phyloP scores from a whole-genome alignment of 2,113 vertebrate genomes.

The Helogale parvula region DNA sequence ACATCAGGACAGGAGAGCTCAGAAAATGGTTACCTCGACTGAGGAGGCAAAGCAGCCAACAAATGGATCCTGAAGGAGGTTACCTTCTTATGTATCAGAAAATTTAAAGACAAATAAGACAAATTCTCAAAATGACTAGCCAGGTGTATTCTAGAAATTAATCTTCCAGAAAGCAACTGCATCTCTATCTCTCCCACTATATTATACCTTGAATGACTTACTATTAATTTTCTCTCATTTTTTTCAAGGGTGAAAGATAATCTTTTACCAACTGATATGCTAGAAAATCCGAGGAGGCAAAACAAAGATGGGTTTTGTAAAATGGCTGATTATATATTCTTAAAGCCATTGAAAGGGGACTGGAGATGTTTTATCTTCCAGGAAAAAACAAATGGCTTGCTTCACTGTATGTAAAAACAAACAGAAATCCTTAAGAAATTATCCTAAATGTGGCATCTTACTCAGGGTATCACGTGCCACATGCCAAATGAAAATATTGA shows the following conservation, averaged over 20 bases:
- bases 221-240: not conserved
- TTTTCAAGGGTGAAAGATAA: not conserved
- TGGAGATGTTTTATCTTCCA: conserved; percentile 2
- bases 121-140: not conserved
- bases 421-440: not conserved
- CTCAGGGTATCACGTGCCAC: not conserved
- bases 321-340: not conserved
- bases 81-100: not conserved
- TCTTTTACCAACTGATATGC: not conserved
- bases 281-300: not conserved
- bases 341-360: not conserved
- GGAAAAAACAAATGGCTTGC: not conserved
- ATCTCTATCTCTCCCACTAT: not conserved
- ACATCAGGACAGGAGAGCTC: not conserved
- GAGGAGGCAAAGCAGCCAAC: not conserved
- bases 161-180: not conserved
- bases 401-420: conserved; percentile 13
- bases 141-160: not conserved
- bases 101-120: not conserved
- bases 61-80: not conserved
- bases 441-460: not conserved
- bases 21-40: not conserved
- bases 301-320: not conserved
- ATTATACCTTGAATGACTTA: not conserved
- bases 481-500: not conserved